phyloP scores from a whole-genome alignment of 2,888 invertebrate species.

The Epinotia brunnichana region DNA sequence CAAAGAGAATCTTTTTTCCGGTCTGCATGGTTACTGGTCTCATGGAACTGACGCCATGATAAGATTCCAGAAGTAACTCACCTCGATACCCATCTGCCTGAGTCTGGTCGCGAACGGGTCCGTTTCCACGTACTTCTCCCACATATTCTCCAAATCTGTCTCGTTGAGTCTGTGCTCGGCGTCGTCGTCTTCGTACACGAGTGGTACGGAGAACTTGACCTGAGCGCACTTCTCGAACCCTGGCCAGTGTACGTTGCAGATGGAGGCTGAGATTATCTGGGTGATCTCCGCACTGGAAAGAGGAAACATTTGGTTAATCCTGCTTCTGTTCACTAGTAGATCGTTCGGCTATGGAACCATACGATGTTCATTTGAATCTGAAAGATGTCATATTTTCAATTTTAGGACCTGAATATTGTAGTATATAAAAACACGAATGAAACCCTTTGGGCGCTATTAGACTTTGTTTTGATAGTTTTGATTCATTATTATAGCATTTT shows the following conservation, averaged over 20 bases:
- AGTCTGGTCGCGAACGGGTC: constrained; percentile 66
- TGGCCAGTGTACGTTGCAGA: constrained; percentile 77
- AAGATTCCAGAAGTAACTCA: constrained; percentile 49
- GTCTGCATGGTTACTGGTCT: too few species aligned
- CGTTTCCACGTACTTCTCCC: constrained; percentile 58
- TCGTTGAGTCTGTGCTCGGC: constrained; percentile 57
- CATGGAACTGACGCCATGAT: too few species aligned
- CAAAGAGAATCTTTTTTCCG: too few species aligned
- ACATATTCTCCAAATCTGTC: constrained; percentile 68
- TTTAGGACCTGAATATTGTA: too few species aligned
- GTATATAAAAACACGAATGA: too few species aligned
- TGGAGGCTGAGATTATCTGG: constrained; percentile 60
- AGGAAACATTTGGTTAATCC: background rate
- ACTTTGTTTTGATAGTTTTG: too few species aligned
- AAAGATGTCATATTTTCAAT: too few species aligned
- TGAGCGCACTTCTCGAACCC: constrained; percentile 66
- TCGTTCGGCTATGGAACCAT: too few species aligned
- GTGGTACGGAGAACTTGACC: constrained; percentile 68
- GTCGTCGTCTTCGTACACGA: constrained; percentile 60
- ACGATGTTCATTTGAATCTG: too few species aligned
- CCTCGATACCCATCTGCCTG: constrained; percentile 63
- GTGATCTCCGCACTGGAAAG: constrained; percentile 66
- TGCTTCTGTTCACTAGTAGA: too few species aligned
- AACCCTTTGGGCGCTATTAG: too few species aligned
- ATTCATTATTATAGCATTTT: too few species aligned